These are phyloP conservation scores for Flabesymbios commensalis DNA, from an alignment of 2,888 invertebrate genomes.

Conservation along the genomic window DNA sequence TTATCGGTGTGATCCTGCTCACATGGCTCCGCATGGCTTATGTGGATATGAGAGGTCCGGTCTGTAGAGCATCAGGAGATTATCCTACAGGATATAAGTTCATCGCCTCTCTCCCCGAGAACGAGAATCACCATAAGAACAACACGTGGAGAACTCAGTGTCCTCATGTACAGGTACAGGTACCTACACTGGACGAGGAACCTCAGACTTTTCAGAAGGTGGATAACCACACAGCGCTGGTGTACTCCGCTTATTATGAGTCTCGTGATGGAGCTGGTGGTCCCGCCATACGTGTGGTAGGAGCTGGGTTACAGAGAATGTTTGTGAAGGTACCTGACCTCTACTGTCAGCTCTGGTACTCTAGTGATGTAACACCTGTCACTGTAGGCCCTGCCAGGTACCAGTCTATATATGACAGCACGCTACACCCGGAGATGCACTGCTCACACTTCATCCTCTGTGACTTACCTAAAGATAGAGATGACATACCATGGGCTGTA, in stretches of 20 bases:
- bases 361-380: background rate
- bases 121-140: too few relatives aligned
- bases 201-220: constrained; percentile 25
- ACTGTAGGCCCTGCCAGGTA: constrained; percentile 22
- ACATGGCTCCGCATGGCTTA: too few relatives aligned
- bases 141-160: too few relatives aligned
- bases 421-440: constrained; percentile 23
- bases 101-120: too few relatives aligned
- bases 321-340: constrained; percentile 23
- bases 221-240: constrained; percentile 13
- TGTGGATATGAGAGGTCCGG: too few relatives aligned
- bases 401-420: constrained; percentile 25
- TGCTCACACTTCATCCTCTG: constrained; percentile 28
- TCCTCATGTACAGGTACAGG: too few relatives aligned
- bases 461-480: constrained; percentile 9
- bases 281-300: constrained; percentile 26
- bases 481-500: constrained; percentile 16
- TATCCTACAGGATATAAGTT: too few relatives aligned
- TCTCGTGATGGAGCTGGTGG: constrained; percentile 15
- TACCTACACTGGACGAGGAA: constrained; percentile 13
- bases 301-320: constrained; percentile 23
- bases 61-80: too few relatives aligned
- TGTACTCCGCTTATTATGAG: constrained; percentile 31
- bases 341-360: constrained; percentile 29
- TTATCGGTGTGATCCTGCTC: too few relatives aligned